Conservation (phyloP, 2,888 invertebrate species). For the Marasmarcha lunaedactyla region DNA sequence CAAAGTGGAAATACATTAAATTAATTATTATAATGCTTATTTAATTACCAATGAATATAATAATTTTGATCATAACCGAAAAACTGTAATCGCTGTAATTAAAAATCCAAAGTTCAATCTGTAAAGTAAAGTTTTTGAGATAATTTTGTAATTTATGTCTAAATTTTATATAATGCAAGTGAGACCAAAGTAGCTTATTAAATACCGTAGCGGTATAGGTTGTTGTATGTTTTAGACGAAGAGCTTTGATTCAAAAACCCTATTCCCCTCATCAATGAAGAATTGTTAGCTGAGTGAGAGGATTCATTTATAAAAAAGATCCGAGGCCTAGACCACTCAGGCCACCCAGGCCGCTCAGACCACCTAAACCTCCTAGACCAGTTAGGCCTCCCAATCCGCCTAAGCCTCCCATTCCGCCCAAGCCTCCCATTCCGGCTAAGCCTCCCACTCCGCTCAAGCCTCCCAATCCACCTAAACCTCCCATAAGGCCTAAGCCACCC, state of each 20-base stretch:
- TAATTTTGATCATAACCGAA: too few species aligned
- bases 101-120: too few species aligned
- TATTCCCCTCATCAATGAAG: neutral
- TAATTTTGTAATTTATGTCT: neutral
- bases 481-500: too few species aligned
- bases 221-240: constrained; percentile 1
- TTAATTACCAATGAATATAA: too few species aligned
- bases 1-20: too few species aligned
- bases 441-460: neutral
- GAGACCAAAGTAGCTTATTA: neutral
- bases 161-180: too few species aligned
- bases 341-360: neutral
- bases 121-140: too few species aligned
- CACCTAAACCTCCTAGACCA: constrained; percentile 3
- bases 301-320: constrained; percentile 29
- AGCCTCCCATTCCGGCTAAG: neutral
- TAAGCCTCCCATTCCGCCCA: neutral
- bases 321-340: neutral
- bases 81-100: too few species aligned
- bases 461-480: neutral
- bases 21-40: too few species aligned
- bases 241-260: too few species aligned
- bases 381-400: neutral
- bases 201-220: neutral
- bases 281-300: constrained; percentile 11